Conservation (phyloP, 1,140 invertebrate species). For the Dreissena rostriformis region DNA sequence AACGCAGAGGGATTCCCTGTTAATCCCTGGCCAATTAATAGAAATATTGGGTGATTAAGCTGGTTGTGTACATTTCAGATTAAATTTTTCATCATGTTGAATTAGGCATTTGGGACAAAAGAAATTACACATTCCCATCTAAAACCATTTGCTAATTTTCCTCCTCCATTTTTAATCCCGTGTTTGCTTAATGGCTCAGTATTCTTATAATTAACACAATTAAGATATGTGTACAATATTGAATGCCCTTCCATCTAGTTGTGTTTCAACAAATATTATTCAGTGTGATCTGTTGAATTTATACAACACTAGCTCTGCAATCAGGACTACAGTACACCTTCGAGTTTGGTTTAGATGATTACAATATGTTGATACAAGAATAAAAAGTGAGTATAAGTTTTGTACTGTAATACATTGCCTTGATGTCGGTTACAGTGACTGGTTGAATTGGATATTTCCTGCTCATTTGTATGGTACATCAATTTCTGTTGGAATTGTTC, state of each 20-base stretch:
- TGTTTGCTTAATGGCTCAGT: slow-evolving; percentile 44
- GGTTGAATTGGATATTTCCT: too few relatives aligned
- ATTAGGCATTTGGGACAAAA: slow-evolving; percentile 39
- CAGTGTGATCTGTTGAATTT: background rate
- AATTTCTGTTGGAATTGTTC: too few relatives aligned
- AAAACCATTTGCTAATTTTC: slow-evolving; percentile 48
- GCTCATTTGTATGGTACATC: too few relatives aligned
- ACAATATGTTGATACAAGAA: too few relatives aligned
- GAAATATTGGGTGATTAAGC: slow-evolving; percentile 52
- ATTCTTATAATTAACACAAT: slow-evolving; percentile 58
- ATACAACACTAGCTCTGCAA: background rate
- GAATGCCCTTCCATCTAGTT: background rate
- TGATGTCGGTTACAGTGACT: too few relatives aligned
- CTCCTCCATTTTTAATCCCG: slow-evolving; percentile 26
- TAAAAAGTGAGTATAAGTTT: too few relatives aligned
- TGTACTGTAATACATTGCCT: too few relatives aligned
- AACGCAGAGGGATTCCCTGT: background rate
- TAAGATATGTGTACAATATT: slow-evolving; percentile 21
- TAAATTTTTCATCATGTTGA: slow-evolving; percentile 48
- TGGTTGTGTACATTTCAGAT: slow-evolving; percentile 51
- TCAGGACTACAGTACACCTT: too few relatives aligned
- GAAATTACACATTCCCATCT: slow-evolving; percentile 50
- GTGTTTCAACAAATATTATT: background rate
- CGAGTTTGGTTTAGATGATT: too few relatives aligned
- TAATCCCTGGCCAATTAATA: slow-evolving; percentile 38